Evolutionary conservation across 2,113 vertebrate genomes (phyloP), one percentile per base, ranked within the genome.

Genomic region (Clarias magur): DNA sequence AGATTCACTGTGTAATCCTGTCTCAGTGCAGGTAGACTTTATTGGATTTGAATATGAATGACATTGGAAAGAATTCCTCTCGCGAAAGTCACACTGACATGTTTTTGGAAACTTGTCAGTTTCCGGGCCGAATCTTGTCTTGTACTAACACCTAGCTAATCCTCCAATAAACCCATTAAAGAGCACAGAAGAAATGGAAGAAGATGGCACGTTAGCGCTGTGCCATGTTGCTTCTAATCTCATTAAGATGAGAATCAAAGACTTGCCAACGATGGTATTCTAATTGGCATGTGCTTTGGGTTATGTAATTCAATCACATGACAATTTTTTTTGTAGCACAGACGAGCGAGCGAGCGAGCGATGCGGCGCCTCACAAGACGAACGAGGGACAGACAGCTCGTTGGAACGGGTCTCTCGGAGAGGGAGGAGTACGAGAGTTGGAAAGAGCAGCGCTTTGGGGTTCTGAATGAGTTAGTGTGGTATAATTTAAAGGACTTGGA

Each of bases 221-320:
- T 82, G 81, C 80, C 81, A 79, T 80, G 80, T 88, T 88, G 73
- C 86, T 85, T 75, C 86, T 86, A 88, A 88, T 88, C 86, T 84
- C 85, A 87, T 88, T 83, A 83, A 86, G 89, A 88, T 88, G 42
- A 53, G 73, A 88, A 88, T 89, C 82, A 80, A 86, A 84, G 38
- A 80, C 82, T 75, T 85, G 86, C 89, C 88, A 85, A 54, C 65
- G 81, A 89, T 70, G 78, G 84, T 88, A 88, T 88, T 88, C 85
- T 68, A 86, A 86, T 83, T 83, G 85, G 89, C 89, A 83, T 88
- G 80, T 70, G 42, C 87, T 59, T 78, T 73, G 81, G 85, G 85
- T 88, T 86, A 88, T 88, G 89, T 88, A 81, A 88, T 88, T 88
- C 67, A 82, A 86, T 86, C 85, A 84, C 89, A 86, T 84, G 87